These are phyloP conservation scores for Amphilophus citrinellus DNA, from an alignment of 2,113 vertebrate genomes.

Conservation along the genomic window DNA sequence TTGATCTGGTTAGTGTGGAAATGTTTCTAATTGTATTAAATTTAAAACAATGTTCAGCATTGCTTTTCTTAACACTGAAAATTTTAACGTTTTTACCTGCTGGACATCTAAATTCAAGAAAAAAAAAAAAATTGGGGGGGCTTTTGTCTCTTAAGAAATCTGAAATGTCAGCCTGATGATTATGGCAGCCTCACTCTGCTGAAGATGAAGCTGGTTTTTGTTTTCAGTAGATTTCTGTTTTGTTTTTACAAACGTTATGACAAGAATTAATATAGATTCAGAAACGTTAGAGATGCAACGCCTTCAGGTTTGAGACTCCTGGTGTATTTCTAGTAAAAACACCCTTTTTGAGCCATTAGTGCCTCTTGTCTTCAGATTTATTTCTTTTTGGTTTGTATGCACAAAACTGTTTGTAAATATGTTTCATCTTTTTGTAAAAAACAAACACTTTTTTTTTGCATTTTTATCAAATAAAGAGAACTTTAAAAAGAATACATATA, in stretches of 20 bases:
- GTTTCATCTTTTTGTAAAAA: neutral
- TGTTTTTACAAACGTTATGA: neutral
- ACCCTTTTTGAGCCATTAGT: slow-evolving; percentile 1
- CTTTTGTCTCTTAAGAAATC: neutral
- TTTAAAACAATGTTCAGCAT: neutral
- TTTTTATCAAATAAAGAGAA: neutral
- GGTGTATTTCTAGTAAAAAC: neutral
- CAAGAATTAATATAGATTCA: neutral
- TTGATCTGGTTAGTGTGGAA: neutral
- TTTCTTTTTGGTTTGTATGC: neutral
- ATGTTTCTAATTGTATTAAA: too few species aligned
- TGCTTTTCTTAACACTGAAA: neutral
- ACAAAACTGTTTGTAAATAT: slow-evolving; percentile 23
- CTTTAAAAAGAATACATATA: neutral
- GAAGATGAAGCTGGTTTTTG: slow-evolving; percentile 43
- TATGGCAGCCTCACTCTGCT: neutral
- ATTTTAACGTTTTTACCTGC: neutral
- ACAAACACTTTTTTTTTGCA: neutral
- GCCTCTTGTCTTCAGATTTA: neutral
- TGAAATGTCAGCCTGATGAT: neutral
- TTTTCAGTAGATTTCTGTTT: neutral
- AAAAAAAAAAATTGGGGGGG: neutral
- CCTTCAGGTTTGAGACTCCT: neutral
- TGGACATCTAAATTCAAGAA: neutral
- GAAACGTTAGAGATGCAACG: neutral